phyloP scores from a whole-genome alignment of 2,888 invertebrate species.

The Euphydryas editha region DNA sequence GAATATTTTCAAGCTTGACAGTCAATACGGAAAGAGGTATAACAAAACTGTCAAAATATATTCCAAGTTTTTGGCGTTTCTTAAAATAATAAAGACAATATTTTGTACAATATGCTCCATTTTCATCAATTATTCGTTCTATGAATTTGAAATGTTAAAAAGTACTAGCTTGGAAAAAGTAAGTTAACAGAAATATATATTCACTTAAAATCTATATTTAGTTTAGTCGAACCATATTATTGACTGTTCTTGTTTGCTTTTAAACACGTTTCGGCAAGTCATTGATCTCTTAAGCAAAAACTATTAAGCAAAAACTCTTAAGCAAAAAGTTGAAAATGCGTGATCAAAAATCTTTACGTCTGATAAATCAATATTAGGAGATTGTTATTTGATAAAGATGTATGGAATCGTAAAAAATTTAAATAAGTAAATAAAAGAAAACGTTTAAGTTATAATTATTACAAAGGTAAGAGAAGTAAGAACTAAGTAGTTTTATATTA shows the following conservation, averaged over 20 bases:
- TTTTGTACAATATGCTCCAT: conserved; percentile 66
- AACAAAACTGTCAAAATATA: conserved; percentile 67
- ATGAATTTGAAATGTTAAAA: conserved; percentile 75
- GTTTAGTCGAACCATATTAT: not conserved
- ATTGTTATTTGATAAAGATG: no score
- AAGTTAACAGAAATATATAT: conserved; percentile 30
- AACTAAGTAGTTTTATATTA: not conserved
- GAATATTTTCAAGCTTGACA: conserved; percentile 62
- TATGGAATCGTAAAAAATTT: no score
- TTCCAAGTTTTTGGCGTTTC: conserved; percentile 63
- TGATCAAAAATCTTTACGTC: not conserved
- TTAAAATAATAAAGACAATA: conserved; percentile 62
- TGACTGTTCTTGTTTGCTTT: not conserved
- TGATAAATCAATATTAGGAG: not conserved
- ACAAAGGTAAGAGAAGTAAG: no score
- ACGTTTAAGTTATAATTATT: no score
- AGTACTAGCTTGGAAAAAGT: conserved; percentile 72
- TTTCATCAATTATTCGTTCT: conserved; percentile 63
- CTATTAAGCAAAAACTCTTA: not conserved
- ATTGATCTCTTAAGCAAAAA: not conserved
- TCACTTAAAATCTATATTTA: not conserved
- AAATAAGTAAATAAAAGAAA: no score
- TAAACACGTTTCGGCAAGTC: not conserved
- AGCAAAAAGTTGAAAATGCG: not conserved
- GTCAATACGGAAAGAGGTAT: conserved; percentile 57